Percentiles rank a stretch among this genome's conserved stretches.
phyloP scores from a whole-genome alignment of 2,113 vertebrate species.

The Nothoprocta perdicaria region DNA sequence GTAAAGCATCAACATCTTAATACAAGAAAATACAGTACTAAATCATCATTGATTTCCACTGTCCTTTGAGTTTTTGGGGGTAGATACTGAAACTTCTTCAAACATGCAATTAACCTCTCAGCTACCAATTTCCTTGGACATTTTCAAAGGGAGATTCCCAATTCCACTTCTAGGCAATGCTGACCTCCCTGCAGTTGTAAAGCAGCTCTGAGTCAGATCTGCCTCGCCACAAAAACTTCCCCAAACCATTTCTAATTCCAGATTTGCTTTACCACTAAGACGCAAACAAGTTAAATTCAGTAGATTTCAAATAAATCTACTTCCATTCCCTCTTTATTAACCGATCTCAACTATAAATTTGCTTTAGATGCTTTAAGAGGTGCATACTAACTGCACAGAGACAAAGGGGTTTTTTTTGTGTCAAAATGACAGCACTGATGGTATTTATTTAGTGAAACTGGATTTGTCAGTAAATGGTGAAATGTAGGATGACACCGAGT shows the following conservation, averaged over 20 bases:
- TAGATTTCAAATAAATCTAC: constrained; percentile 38
- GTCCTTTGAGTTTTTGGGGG: neutral
- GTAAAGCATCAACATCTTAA: neutral
- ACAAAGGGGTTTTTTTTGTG: constrained; percentile 6
- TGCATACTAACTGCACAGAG: neutral
- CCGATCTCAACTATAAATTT: constrained; percentile 48
- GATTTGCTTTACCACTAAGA: constrained; percentile 13
- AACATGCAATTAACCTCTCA: neutral
- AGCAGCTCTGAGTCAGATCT: neutral
- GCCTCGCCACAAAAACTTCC: constrained; percentile 2
- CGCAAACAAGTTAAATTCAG: constrained; percentile 46
- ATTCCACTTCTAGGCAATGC: neutral
- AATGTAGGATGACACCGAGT: neutral
- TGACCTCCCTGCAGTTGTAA: neutral
- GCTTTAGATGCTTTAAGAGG: constrained; percentile 43
- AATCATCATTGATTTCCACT: neutral
- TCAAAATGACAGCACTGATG: constrained; percentile 15
- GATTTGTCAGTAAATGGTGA: constrained; percentile 23
- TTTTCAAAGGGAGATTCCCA: neutral
- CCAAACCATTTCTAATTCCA: constrained; percentile 25
- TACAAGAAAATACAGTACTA: neutral
- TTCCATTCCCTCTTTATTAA: constrained; percentile 51
- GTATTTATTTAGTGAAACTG: constrained; percentile 6
- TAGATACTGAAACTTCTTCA: neutral
- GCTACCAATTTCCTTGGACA: neutral